Evolutionary conservation across 2,888 invertebrate species (phyloP).

Genomic region (Odontomyia ornata): DNA sequence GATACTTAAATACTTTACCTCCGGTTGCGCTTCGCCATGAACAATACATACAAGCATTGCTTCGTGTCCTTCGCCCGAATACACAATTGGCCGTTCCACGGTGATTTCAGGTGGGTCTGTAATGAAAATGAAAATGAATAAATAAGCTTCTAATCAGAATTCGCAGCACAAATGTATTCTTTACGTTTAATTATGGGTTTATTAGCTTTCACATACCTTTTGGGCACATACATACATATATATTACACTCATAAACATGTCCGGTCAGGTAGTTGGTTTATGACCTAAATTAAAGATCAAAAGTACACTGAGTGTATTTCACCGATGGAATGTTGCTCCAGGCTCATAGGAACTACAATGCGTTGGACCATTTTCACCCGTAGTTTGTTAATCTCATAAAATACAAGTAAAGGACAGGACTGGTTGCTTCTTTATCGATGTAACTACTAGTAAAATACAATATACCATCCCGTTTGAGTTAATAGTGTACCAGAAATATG

Average conservation of each 20-base stretch:
- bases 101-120: conserved; percentile 64
- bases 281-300: conserved; percentile 24
- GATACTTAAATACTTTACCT: conserved; percentile 65
- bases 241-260: conserved; percentile 12
- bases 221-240: background rate
- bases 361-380: no score
- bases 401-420: no score
- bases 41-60: conserved; percentile 75
- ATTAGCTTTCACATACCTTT: background rate
- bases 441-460: no score
- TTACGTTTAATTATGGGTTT: conserved; percentile 45
- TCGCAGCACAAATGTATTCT: conserved; percentile 42
- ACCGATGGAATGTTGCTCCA: background rate
- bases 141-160: conserved; percentile 34
- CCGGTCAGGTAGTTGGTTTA: conserved; percentile 18
- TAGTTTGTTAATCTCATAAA: no score
- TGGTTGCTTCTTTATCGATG: no score
- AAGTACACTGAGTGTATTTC: background rate
- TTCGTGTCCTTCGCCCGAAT: conserved; percentile 74
- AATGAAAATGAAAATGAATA: conserved; percentile 46
- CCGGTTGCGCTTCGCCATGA: conserved; percentile 73
- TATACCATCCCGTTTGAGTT: no score
- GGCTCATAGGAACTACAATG: background rate
- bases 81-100: conserved; percentile 72
- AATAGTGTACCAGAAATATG: no score